A percentile compares a stretch with the other conserved stretches of the same genome.
Conservation (phyloP, 1,140 invertebrate genomes). For the Drosophila eugracilis region DNA sequence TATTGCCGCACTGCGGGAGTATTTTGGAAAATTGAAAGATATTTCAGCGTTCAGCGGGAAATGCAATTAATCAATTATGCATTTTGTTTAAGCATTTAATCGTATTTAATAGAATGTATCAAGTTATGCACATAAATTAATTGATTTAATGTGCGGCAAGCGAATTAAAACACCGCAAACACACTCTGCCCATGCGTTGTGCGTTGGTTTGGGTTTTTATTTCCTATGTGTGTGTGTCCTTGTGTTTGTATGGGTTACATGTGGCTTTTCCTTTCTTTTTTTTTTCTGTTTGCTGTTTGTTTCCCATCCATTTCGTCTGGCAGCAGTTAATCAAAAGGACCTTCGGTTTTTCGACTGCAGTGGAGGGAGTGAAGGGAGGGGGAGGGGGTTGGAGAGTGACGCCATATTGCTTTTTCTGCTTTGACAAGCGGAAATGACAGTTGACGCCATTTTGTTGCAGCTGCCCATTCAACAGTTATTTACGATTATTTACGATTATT, state of each 20-base stretch:
- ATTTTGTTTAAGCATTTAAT: constrained; percentile 57
- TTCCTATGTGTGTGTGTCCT: not conserved
- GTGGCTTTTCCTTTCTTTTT: too few species aligned
- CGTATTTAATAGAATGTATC: constrained; percentile 50
- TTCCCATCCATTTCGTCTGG: constrained; percentile 10
- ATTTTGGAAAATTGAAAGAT: constrained; percentile 31
- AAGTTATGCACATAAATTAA: constrained; percentile 72
- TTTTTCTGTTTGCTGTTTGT: constrained; percentile 18
- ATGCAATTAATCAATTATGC: constrained; percentile 65
- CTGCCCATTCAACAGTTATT: constrained; percentile 32
- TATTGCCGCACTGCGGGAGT: constrained; percentile 6
- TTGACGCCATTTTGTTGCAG: constrained; percentile 54
- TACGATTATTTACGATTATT: constrained; percentile 36
- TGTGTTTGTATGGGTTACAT: not conserved
- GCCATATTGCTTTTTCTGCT: constrained; percentile 52
- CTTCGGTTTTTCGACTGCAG: not conserved
- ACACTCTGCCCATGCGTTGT: not conserved
- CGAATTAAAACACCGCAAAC: constrained; percentile 56
- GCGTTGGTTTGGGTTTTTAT: not conserved
- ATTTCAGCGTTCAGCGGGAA: constrained; percentile 24
- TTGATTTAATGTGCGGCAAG: constrained; percentile 55
- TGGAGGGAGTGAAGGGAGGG: not conserved
- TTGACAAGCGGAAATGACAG: constrained; percentile 55
- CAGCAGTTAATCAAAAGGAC: constrained; percentile 48
- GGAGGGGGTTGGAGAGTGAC: not conserved